Percentiles rank a stretch among this genome's conserved stretches.
These are phyloP conservation scores for Periophthalmus magnuspinnatus DNA, from an alignment of 2,797 vertebrate genomes.

Conservation along the genomic window DNA sequence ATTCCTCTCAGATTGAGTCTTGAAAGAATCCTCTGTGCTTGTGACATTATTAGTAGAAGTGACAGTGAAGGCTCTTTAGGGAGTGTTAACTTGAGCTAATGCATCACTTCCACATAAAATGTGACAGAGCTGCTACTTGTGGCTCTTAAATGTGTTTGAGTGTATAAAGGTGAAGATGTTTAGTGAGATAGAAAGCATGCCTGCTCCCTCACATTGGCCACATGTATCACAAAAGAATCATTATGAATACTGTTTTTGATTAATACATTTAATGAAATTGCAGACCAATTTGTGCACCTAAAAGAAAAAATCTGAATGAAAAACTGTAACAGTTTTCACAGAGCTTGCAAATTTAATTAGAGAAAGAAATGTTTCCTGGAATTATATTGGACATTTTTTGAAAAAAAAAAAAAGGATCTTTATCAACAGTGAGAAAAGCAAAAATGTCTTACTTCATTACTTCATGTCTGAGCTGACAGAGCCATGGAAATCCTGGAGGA, in stretches of 20 bases:
- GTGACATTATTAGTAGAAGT: background rate
- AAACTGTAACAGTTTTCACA: no score
- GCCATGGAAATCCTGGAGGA: no score
- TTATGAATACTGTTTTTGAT: background rate
- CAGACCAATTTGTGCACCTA: no score
- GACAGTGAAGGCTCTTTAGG: constrained; percentile 2
- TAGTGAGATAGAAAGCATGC: background rate
- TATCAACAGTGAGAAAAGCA: no score
- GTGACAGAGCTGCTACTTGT: background rate
- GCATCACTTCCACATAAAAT: background rate
- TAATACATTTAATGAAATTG: no score
- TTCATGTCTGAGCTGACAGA: no score
- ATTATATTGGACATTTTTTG: no score
- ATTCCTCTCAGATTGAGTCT: background rate
- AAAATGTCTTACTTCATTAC: no score
- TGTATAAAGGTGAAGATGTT: background rate
- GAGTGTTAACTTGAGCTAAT: background rate
- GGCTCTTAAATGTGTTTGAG: background rate
- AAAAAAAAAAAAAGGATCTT: no score
- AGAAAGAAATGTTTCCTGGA: no score
- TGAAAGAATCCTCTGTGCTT: background rate
- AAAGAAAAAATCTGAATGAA: no score
- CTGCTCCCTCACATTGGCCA: background rate
- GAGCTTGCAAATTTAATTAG: no score
- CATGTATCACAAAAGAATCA: background rate